Evolutionary conservation across 1,140 invertebrate genomes (phyloP), one percentile per base, ranked within the genome.

Genomic region (Atta colombica): DNA sequence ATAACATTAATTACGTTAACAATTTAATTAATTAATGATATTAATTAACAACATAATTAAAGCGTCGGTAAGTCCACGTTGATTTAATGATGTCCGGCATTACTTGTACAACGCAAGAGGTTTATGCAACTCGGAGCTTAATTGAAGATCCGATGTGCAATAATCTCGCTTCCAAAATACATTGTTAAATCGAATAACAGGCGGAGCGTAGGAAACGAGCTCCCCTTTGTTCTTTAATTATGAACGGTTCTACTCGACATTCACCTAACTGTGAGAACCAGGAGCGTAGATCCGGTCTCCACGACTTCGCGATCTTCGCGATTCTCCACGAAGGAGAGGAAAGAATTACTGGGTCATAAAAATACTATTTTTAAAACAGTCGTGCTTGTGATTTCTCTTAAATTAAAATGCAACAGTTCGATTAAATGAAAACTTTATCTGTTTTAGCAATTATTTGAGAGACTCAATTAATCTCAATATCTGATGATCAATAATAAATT

Each of bases 231-330:
- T 91, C 89, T 91, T 89, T 90, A 91, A 91, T 91, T 91, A 90
- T 87, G 84, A 61, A 74, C 80, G 55, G 58, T 81, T 88, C 86
- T 72, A 63, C 77, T 81, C 89, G 74, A 77, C 84, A 72, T 90
- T 91, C 90, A 75, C 58, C 66, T 89, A 89, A 87, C 90, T 89
- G 90, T 89, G 89, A 89, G 89, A 91, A 91, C 75, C 90, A 91
- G 39, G 60, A 91, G 89, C 90, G 90, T 91, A 90, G 71, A 89
- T 91, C 90, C 90, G 90, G 90, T 77, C 89, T 69, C 68, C 58
- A 35, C 71, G 69, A 84, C 39, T 75, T 16, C 25, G 12, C 84
- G 58, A 45, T 72, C 65, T 86, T 86, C 71, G 77, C 74, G 21
- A 58, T 86, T 88, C 89, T 39, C 31, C 77, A 53, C 65, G 77